Evolutionary conservation across 2,113 vertebrate species (phyloP).

Genomic region (Hipposideros armiger): DNA sequence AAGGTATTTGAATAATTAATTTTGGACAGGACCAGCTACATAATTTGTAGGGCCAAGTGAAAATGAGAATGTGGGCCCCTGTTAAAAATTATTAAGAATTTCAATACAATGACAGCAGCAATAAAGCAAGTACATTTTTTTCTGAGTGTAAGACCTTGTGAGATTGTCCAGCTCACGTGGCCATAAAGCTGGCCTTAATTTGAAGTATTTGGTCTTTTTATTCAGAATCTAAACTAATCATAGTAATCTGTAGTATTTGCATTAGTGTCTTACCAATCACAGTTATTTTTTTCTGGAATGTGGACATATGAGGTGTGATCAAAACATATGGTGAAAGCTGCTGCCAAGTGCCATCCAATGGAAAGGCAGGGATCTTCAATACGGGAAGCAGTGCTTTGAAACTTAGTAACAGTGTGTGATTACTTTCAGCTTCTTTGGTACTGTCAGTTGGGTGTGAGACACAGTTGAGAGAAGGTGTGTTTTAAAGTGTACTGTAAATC

Average conservation of each 20-base stretch:
- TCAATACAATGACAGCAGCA: neutral
- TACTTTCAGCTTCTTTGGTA: too few relatives aligned
- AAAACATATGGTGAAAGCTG: too few relatives aligned
- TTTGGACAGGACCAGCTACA: neutral
- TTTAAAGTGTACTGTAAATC: too few relatives aligned
- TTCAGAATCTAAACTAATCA: neutral
- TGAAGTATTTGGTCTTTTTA: neutral
- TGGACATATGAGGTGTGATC: neutral
- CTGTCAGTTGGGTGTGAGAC: too few relatives aligned
- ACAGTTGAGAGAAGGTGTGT: too few relatives aligned
- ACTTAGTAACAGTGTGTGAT: too few relatives aligned
- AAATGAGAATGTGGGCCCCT: neutral
- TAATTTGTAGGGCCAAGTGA: neutral
- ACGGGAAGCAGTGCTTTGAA: too few relatives aligned
- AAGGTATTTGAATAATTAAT: neutral
- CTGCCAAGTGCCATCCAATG: too few relatives aligned
- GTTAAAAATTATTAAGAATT: conserved; percentile 23
- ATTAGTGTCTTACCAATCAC: neutral
- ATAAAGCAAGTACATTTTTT: neutral
- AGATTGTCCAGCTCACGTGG: neutral
- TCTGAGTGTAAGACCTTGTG: neutral
- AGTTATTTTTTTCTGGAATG: neutral
- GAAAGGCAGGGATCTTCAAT: too few relatives aligned
- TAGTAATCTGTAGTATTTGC: neutral
- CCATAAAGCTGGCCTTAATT: neutral